Evolutionary conservation across 2,888 invertebrate genomes (phyloP), one percentile per base, ranked within the genome.

Genomic region (Willowsia nigromaculata): DNA sequence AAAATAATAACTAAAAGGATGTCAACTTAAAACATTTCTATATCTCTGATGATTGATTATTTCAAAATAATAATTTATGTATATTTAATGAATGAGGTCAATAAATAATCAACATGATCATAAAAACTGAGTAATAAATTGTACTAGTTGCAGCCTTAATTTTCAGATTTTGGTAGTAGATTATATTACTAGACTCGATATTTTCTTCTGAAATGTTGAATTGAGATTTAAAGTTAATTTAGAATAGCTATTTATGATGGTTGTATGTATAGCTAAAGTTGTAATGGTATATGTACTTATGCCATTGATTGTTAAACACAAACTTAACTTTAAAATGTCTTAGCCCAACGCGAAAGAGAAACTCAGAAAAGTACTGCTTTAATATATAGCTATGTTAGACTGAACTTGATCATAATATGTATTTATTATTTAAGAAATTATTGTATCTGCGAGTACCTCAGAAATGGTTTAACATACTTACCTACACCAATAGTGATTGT

Each of bases 331-430:
- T n/a, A 40, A 27, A 50, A 50, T n/a, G 7, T 9, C 11, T 68
- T 7, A 22, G 22, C 9, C 37, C 18, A 33, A 18, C 37, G 4
- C 37, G 40, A 71, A 40, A 0, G 22, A 11, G 37, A 71, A 71
- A 50, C 65, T 82, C 74, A 71, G 37, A 74, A 71, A 18, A 40
- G n/a, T 18, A 71, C 40, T 76, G 78, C 78, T 85, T 76, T 85
- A 85, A 85, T 9, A 33, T n/a, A 71, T 71, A 27, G 40, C 68
- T 71, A 22, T 62, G 71, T 62, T 85, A 85, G 85, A 85, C 85
- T 85, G 85, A 85, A 76, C 13, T 33, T 47, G 22, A 11, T 68
- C 18, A 13, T 85, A 56, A 83, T n/a, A n/a, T n/a, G n/a, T n/a
- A n/a, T 47, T 68, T 76, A 59, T 59, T 71, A 40, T 71, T 53